Evolutionary conservation across 2,113 vertebrate species (phyloP), one percentile per base, ranked within the genome.

Genomic region (Cynopterus brachyotis): DNA sequence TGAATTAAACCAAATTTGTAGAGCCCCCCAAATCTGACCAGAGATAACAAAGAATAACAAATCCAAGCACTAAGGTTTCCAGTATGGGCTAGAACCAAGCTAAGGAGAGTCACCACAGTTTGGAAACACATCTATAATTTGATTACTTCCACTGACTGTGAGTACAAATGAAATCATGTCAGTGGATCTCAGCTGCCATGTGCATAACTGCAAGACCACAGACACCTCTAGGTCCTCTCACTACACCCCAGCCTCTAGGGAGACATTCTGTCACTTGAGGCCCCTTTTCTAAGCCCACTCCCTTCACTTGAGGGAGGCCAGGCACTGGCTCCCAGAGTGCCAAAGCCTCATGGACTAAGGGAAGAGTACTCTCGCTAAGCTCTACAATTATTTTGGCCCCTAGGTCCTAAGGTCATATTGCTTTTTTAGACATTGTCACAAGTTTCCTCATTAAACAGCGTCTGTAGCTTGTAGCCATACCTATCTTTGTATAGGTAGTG

Each of bases 31-130:
- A 67, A 9, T 84, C 26, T 50, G 32, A 78, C 26, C 35, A 92
- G 19, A 88, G 30, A 53, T 59, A 81, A 67, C 11, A 89, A 88
- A 94, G 47, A 30, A 28, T 35, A 92, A 76, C 24, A 66, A 70
- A 88, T 83, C 62, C 62, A 92, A 92, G 55, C 24, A 69, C 35
- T 80, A 28, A 95, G 16, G 45, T 82, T 85, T 92, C 79, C 45
- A 60, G 15, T 79, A 89, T 81, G 55, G 22, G 9, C 45, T 28
- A 78, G 40, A 85, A 62, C 22, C 47, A 91, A 42, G 30, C 30
- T 50, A 96, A 70, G 35, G 76, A 76, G 45, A 83, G 2, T 85
- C 37, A 73, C 9, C 42, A 24, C 32, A 67, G 15, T 94, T 94
- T 94, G 45, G 66, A 94, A 92, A 81, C 24, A 85, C 67, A 64